These are phyloP conservation scores for Philopedon plagiatum DNA, from an alignment of 2,888 invertebrate genomes.

Conservation along the genomic window DNA sequence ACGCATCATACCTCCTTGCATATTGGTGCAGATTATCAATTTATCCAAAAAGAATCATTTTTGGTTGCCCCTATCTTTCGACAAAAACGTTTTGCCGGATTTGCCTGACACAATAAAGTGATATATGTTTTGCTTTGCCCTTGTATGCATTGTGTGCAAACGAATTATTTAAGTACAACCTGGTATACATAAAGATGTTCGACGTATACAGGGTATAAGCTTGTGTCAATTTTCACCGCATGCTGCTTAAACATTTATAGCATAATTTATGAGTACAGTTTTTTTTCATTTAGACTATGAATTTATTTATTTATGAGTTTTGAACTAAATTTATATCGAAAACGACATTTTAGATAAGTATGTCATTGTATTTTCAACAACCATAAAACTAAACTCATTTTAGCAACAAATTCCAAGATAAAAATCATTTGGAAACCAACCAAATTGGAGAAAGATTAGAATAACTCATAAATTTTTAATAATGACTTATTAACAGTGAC, in stretches of 20 bases:
- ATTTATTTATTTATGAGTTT: too few relatives aligned
- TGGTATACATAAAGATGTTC: conserved; percentile 32
- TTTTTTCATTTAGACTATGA: background rate
- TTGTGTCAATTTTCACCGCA: conserved; percentile 36
- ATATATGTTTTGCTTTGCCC: conserved; percentile 51
- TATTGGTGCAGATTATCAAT: conserved; percentile 31
- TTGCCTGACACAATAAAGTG: conserved; percentile 48
- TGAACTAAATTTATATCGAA: too few relatives aligned
- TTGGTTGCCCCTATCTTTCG: conserved; percentile 48
- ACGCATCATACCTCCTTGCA: too few relatives aligned
- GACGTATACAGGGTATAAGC: conserved; percentile 18
- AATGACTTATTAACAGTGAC: too few relatives aligned
- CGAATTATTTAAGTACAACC: conserved; percentile 49
- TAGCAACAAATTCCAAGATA: too few relatives aligned
- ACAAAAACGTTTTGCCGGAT: conserved; percentile 51
- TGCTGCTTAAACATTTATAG: conserved; percentile 29
- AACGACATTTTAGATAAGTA: too few relatives aligned
- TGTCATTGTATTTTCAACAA: too few relatives aligned
- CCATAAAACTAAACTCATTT: too few relatives aligned
- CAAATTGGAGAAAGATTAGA: too few relatives aligned
- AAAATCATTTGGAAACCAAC: too few relatives aligned
- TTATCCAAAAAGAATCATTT: conserved; percentile 33
- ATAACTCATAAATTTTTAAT: too few relatives aligned
- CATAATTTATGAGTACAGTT: background rate
- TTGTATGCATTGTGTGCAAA: conserved; percentile 44